Conservation (phyloP, 2,113 vertebrate genomes). For the Garra rufa region DNA sequence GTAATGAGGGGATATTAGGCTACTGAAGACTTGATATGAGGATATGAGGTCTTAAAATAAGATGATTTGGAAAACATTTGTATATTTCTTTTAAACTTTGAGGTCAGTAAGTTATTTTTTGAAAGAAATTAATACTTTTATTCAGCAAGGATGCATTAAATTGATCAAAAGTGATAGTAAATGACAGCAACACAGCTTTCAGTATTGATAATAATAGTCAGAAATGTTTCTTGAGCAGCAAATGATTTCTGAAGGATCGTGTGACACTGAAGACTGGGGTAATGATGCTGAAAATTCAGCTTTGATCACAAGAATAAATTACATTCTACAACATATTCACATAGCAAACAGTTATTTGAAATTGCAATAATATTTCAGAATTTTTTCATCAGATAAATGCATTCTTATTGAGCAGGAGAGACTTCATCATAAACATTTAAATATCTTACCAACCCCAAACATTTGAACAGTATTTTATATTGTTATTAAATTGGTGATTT, state of each 20-base stretch:
- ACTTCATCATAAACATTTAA: not conserved
- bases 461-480: not conserved
- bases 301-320: not conserved
- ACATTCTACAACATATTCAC: not conserved
- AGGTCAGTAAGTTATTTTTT: not conserved
- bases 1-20: not conserved
- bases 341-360: not conserved
- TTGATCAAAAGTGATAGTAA: too few relatives aligned
- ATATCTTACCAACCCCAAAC: not conserved
- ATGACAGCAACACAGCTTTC: not conserved
- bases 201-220: not conserved
- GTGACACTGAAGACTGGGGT: not conserved
- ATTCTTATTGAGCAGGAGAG: not conserved
- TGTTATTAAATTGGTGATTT: not conserved
- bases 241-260: not conserved
- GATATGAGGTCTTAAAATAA: slow-evolving; percentile 28
- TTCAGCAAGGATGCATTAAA: not conserved
- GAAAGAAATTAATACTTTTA: not conserved
- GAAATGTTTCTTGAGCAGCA: not conserved
- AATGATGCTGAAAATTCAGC: not conserved
- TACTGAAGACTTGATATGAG: slow-evolving; percentile 1
- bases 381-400: not conserved
- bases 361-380: not conserved
- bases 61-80: too few relatives aligned
- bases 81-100: not conserved